Base-by-base conservation (phyloP, 2,888 invertebrate species). In the Eudemis profundana region DNA sequence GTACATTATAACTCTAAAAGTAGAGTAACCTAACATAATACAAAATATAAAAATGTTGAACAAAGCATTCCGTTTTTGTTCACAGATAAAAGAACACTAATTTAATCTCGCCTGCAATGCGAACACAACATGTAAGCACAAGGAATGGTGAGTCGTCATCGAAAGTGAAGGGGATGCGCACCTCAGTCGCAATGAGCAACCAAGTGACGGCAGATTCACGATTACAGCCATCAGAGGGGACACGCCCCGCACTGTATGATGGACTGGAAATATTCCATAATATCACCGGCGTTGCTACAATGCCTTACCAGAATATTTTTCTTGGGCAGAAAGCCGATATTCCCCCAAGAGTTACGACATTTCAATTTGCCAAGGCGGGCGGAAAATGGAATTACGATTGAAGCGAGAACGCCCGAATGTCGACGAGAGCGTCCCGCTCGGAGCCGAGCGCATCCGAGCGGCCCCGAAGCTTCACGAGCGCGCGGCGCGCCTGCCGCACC, bases 291-390 rank as follows among this genome's bases (percentile, higher is more conserved):
- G 83, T 84, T 85, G 85, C 89, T 87, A 90, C 90, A 90, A 90
- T 89, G 89, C 86, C 87, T 86, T 87, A 85, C 86, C 77, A 83
- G 90, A 90, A 89, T 89, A 91, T 91, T 91, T 90, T 92, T 90
- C 91, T 91, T 88, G 86, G 85, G 86, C 87, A 89, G 89, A 92
- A 92, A 92, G 90, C 90, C 91, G 92, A 92, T 90, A 92, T 92
- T 91, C 92, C 92, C 92, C 88, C 83, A 91, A 92, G 93, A 92
- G 90, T 92, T 92, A 92, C 92, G 92, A 92, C 92, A 92, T 93
- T 93, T 93, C 93, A 93, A 93, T 93, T 93, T 92, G 92, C 92
- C 90, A 92, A 92, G 92, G 92, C 92, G 92, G 90, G 91, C 91
- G 92, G 93, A 92, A 93, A 92, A 92, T 92, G 91, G 91, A 91